A percentile compares a stretch with the other conserved stretches of the same genome.
Evolutionary conservation across 2,113 vertebrate species (phyloP).

Genomic region (Pandion haliaetus): DNA sequence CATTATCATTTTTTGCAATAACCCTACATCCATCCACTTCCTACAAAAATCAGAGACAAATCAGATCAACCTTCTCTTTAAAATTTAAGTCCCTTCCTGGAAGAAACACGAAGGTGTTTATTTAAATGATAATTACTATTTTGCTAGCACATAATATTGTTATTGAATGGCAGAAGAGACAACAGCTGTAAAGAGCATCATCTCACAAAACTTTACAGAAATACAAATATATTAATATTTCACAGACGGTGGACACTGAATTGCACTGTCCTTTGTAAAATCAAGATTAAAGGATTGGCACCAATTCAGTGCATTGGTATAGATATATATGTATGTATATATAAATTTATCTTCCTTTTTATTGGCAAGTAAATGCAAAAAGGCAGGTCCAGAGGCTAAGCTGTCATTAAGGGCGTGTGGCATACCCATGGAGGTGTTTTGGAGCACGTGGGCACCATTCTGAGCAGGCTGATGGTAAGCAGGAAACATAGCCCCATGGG

Average conservation of each 20-base stretch:
- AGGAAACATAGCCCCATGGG: neutral
- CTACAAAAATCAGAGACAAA: neutral
- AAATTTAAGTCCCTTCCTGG: neutral
- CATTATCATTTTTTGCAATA: neutral
- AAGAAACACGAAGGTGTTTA: neutral
- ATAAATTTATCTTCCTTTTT: neutral
- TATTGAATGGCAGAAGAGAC: neutral
- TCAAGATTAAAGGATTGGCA: neutral
- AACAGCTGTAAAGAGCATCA: neutral
- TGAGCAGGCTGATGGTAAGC: neutral
- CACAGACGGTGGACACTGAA: neutral
- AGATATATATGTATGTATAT: neutral
- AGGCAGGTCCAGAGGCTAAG: neutral
- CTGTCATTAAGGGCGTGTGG: neutral
- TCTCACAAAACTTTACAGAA: neutral
- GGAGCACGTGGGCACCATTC: neutral
- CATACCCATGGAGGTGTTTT: neutral
- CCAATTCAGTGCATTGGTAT: neutral
- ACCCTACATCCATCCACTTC: neutral
- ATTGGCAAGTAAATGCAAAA: neutral
- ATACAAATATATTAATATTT: neutral
- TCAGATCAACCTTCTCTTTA: neutral
- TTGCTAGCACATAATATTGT: neutral
- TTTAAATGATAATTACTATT: neutral
- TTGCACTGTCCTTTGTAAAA: neutral